phyloP scores from a whole-genome alignment of 2,888 invertebrate species.

The Pimpla rufipes region DNA sequence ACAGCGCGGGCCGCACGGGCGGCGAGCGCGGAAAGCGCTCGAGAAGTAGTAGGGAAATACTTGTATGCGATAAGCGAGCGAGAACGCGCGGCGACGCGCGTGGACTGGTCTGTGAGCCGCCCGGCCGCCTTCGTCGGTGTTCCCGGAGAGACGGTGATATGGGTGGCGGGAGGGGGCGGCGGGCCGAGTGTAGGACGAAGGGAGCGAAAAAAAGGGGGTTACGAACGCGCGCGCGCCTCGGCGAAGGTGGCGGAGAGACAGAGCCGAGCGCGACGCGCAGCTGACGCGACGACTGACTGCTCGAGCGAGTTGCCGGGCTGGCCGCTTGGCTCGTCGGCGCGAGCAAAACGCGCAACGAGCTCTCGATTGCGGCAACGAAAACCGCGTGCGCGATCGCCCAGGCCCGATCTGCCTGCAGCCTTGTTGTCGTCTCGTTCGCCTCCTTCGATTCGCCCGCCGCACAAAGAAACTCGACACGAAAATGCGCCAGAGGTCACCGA shows the following conservation, averaged over 20 bases:
- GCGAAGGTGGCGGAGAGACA: slow-evolving; percentile 16
- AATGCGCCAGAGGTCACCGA: too few species aligned
- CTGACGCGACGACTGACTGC: slow-evolving; percentile 67
- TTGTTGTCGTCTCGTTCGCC: too few species aligned
- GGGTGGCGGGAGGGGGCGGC: slow-evolving; percentile 20
- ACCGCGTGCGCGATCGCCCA: too few species aligned
- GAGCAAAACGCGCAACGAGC: slow-evolving; percentile 2
- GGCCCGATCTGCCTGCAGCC: too few species aligned
- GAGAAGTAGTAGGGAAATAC: too few species aligned
- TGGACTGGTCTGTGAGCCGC: slow-evolving; percentile 14
- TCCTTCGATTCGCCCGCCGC: too few species aligned
- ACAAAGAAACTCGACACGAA: too few species aligned
- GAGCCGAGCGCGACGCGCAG: slow-evolving; percentile 46
- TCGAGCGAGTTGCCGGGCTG: slow-evolving; percentile 61
- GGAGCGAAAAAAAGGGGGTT: slow-evolving; percentile 50
- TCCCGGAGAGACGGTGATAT: slow-evolving; percentile 31
- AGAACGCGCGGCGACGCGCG: slow-evolving; percentile 13
- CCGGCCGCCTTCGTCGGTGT: slow-evolving; percentile 21
- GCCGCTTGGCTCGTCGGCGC: slow-evolving; percentile 34
- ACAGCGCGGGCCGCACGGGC: too few species aligned
- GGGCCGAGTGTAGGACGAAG: slow-evolving; percentile 31
- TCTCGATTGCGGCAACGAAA: slow-evolving; percentile 31
- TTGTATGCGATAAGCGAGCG: background rate
- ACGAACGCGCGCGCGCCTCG: slow-evolving; percentile 5
- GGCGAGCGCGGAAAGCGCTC: too few species aligned